Evolutionary conservation across 2,797 vertebrate genomes (phyloP).

Genomic region (Enteromius argenteus): DNA sequence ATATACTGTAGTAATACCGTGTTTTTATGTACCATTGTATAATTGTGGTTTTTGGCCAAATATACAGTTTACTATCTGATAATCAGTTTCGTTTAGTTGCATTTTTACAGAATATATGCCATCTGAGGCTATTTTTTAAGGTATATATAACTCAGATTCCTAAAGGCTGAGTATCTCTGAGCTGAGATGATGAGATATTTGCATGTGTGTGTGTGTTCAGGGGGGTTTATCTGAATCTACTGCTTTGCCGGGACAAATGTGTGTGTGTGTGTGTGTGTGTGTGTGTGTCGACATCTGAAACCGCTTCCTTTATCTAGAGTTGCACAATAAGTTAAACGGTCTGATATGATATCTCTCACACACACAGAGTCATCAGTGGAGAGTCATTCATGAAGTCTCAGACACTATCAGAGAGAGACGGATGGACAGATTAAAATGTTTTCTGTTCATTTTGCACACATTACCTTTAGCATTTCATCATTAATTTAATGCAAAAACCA

Average conservation of each 20-base stretch:
- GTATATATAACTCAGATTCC: not conserved
- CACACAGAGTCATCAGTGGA: not conserved
- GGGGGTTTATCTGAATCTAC: not conserved
- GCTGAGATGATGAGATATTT: not conserved
- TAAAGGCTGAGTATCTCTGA: not conserved
- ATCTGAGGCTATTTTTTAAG: not conserved
- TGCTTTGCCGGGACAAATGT: not conserved
- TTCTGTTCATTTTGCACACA: not conserved
- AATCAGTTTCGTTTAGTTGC: not conserved
- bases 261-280: conserved; percentile 3
- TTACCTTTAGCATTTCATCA: too few species aligned
- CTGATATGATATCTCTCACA: not conserved
- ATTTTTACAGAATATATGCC: not conserved
- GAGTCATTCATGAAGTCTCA: conserved; percentile 3
- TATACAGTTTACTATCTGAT: not conserved
- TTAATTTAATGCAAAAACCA: not conserved
- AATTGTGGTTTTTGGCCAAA: not conserved
- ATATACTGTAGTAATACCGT: not conserved
- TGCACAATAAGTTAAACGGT: not conserved
- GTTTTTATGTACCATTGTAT: not conserved
- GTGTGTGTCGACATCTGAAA: conserved; percentile 1
- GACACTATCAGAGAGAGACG: not conserved
- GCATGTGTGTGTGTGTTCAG: not conserved
- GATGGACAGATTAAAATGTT: not conserved
- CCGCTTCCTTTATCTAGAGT: not conserved